Conservation (phyloP, 2,797 vertebrate genomes). For the Cossypha polioptera region DNA sequence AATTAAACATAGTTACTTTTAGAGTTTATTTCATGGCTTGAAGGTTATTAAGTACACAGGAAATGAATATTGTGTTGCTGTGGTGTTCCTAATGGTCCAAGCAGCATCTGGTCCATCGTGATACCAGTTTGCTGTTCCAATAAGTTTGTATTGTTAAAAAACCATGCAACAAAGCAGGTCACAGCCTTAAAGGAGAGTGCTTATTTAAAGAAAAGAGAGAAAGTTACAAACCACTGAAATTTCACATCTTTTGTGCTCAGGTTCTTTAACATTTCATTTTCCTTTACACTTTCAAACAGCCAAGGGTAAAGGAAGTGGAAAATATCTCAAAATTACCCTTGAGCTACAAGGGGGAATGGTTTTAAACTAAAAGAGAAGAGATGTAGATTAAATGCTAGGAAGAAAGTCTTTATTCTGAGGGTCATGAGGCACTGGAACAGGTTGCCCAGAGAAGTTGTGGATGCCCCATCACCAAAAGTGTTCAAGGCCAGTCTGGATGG, state of each 20-base stretch:
- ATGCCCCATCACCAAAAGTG: neutral
- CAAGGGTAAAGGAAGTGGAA: neutral
- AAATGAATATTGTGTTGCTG: neutral
- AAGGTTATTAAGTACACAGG: neutral
- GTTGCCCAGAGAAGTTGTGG: neutral
- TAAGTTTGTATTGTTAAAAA: neutral
- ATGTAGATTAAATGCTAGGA: neutral
- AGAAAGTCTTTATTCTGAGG: neutral
- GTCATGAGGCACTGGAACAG: fast-evolving
- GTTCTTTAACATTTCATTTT: neutral
- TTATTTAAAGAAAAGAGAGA: neutral
- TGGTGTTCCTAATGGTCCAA: neutral
- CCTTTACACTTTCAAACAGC: neutral
- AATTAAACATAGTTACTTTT: neutral
- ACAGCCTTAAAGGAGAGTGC: neutral
- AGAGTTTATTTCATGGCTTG: neutral
- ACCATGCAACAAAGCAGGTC: neutral
- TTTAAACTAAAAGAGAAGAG: neutral
- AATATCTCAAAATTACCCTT: neutral
- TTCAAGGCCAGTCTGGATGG: neutral
- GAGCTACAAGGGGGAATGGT: neutral
- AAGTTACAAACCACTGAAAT: neutral
- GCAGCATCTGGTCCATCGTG: neutral
- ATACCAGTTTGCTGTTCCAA: neutral
- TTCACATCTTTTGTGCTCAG: neutral